Evolutionary conservation across 2,888 invertebrate genomes (phyloP).

Genomic region (Panopea generosa): DNA sequence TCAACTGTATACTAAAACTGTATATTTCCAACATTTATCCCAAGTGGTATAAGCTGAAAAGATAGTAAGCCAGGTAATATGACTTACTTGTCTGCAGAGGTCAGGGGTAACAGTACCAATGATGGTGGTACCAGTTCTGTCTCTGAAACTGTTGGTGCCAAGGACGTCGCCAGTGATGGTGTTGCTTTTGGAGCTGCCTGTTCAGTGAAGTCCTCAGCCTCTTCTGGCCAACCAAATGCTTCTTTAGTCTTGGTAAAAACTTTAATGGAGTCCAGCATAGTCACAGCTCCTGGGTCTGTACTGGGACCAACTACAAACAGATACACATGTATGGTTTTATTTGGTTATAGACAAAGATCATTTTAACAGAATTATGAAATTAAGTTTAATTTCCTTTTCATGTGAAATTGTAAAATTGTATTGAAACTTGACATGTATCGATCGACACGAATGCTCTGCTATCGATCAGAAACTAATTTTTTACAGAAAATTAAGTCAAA

Average conservation of each 20-base stretch:
- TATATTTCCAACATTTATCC: too few relatives aligned
- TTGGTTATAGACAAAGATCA: too few relatives aligned
- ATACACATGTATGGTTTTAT: not conserved
- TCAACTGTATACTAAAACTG: too few relatives aligned
- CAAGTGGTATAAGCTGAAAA: too few relatives aligned
- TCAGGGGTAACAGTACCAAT: constrained; percentile 85
- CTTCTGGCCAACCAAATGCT: constrained; percentile 98
- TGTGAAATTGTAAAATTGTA: too few relatives aligned
- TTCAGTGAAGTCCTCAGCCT: constrained; percentile 91
- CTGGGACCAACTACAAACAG: constrained; percentile 84
- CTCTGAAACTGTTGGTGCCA: constrained; percentile 48
- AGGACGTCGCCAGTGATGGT: constrained; percentile 23
- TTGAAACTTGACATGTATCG: too few relatives aligned
- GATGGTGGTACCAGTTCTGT: constrained; percentile 57
- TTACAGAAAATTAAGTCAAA: too few relatives aligned
- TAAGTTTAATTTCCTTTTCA: too few relatives aligned
- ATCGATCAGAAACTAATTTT: too few relatives aligned
- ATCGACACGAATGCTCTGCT: too few relatives aligned
- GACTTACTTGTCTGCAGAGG: constrained; percentile 87
- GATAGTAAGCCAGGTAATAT: too few relatives aligned
- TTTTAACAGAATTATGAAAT: too few relatives aligned
- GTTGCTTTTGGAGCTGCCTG: constrained; percentile 55
- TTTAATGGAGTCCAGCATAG: constrained; percentile 97
- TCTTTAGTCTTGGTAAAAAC: constrained; percentile 98
- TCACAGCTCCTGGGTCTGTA: constrained; percentile 90